These are phyloP conservation scores for Falco columbarius DNA, from an alignment of 2,797 vertebrate species.

Conservation along the genomic window DNA sequence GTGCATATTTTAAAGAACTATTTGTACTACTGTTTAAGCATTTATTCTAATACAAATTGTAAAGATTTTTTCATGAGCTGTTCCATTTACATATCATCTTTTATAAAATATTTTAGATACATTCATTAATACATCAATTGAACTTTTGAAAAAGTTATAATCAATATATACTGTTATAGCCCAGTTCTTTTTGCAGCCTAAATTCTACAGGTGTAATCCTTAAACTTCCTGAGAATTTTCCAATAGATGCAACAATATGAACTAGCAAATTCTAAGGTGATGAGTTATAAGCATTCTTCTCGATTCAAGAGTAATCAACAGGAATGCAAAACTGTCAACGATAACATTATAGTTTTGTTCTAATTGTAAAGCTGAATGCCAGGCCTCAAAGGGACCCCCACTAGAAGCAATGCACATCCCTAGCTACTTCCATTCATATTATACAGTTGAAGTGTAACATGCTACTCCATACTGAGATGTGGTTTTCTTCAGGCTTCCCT, in stretches of 20 bases:
- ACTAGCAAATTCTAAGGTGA: conserved; percentile 12
- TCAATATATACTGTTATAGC: conserved; percentile 7
- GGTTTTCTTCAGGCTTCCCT: not conserved
- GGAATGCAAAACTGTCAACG: not conserved
- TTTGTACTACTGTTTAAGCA: conserved; percentile 14
- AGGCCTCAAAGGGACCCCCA: not conserved
- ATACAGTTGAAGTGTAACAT: not conserved
- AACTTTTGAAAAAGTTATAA: conserved; percentile 38
- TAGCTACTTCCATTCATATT: not conserved
- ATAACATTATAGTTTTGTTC: not conserved
- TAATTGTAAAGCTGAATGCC: not conserved
- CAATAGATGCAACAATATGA: conserved; percentile 36
- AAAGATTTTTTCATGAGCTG: conserved; percentile 6
- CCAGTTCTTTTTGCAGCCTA: conserved; percentile 24
- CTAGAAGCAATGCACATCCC: not conserved
- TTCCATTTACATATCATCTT: not conserved
- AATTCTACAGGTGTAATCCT: conserved; percentile 39
- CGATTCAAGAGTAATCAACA: conserved; percentile 39
- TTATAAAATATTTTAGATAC: not conserved
- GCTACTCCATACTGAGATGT: not conserved
- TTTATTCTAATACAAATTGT: conserved; percentile 45
- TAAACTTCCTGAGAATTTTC: conserved; percentile 49
- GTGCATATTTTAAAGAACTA: conserved; percentile 10
- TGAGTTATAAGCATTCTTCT: conserved; percentile 21
- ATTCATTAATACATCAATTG: not conserved